Evolutionary conservation across 1,140 invertebrate species (phyloP), one percentile per base, ranked within the genome.

Genomic region (Theocolax elegans): DNA sequence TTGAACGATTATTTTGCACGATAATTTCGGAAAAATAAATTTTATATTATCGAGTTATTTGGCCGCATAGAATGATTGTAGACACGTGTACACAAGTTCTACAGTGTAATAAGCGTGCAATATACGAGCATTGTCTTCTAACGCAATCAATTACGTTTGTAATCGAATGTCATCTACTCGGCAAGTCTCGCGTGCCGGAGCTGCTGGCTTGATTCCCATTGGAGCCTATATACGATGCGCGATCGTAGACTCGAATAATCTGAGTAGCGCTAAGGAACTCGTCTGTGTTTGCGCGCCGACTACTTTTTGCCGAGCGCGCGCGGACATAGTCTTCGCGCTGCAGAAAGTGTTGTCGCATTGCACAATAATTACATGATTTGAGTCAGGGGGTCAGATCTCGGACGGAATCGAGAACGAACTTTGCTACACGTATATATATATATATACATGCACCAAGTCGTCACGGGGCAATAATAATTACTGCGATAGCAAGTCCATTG

Each of bases 381-480:
- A 67, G 65, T 67, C 54, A 59, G 42, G 65, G 40, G 65, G 65
- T 67, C 65, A 49, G 29, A 67, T 58, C 53, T 67, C 17, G 6
- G 64, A 67, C 46, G 35, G 40, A 67, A 67, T 67, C 64, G 51
- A 12, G 53, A 67, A 42, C 49, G 63, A 31, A 40, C 46, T 42
- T 38, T 15, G 23, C 15, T 65, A 40, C 53, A 12, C 19, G 27
- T 65, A 42, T 53, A 65, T 21, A 35, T 46, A n/a, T n/a, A n/a
- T n/a, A n/a, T n/a, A n/a, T n/a, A n/a, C n/a, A n/a, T n/a, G n/a
- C n/a, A n/a, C n/a, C n/a, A 58, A 51, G 66, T 51, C 56, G 66
- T 68, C 58, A 54, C 31, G 54, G 54, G 49, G 54, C 66, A 31
- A 67, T 60, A 54, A 67, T 67, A 67, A 56, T 58, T 58, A 58